A percentile compares a stretch with the other conserved stretches of the same genome.
These are phyloP conservation scores for Troides aeacus DNA, from an alignment of 2,888 invertebrate genomes.

Conservation along the genomic window DNA sequence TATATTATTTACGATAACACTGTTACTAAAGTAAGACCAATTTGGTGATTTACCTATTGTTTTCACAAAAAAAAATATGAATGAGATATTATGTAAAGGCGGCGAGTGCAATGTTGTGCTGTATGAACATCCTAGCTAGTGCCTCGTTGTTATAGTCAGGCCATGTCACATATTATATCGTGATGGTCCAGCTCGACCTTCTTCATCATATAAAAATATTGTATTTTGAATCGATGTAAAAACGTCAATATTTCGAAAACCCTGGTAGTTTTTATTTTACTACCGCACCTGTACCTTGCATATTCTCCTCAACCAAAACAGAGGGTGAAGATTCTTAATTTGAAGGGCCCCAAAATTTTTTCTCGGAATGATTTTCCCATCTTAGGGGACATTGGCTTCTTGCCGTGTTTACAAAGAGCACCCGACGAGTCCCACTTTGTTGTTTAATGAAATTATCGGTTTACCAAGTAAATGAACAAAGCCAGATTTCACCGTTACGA, in stretches of 20 bases:
- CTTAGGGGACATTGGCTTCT: slow-evolving; percentile 79
- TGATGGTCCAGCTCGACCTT: background rate
- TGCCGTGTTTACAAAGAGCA: slow-evolving; percentile 74
- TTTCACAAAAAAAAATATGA: too few relatives aligned
- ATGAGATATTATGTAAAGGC: too few relatives aligned
- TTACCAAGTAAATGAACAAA: slow-evolving; percentile 80
- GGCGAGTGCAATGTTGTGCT: too few relatives aligned
- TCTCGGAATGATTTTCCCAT: slow-evolving; percentile 74
- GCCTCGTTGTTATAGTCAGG: too few relatives aligned
- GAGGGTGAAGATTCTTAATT: slow-evolving; percentile 52
- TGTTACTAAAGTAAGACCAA: too few relatives aligned
- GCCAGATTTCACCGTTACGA: slow-evolving; percentile 73
- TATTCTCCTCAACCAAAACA: slow-evolving; percentile 38
- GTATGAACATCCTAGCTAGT: too few relatives aligned
- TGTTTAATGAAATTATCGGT: slow-evolving; percentile 81
- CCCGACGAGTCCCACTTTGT: slow-evolving; percentile 75
- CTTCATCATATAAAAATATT: background rate
- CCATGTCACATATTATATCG: too few relatives aligned
- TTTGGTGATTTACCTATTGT: too few relatives aligned
- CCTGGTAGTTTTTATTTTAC: background rate
- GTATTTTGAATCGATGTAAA: background rate
- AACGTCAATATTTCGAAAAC: background rate
- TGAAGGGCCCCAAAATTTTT: slow-evolving; percentile 65
- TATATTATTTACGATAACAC: too few relatives aligned
- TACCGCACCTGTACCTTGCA: slow-evolving; percentile 20